Evolutionary conservation across 1,140 invertebrate genomes (phyloP), one percentile per base, ranked within the genome.

Genomic region (Eriosoma lanigerum): DNA sequence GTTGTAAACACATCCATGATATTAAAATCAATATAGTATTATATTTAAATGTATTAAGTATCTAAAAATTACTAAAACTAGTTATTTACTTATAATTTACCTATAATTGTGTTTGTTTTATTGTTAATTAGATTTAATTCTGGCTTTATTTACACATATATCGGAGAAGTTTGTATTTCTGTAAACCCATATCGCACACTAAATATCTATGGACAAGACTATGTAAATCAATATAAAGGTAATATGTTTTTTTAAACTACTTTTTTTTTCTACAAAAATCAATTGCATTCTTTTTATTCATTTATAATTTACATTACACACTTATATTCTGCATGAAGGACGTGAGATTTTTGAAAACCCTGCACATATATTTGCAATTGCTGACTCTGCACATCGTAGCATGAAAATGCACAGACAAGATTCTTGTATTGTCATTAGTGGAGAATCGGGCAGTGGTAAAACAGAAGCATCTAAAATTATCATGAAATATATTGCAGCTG

Each of bases 381-480:
- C 96, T 0, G 96, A 98, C 84, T 90, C 92, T 2, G 96, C 96
- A n/a, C 96, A 98, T 86, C 91, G 92, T 86, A 92, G 93, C 73
- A 93, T 98, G 88, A 93, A 96, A 85, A 91, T 96, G 84, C 91
- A 91, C 84, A 92, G 94, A 26, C 90, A 91, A 83, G 96, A 98
- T 86, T 97, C 96, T 10, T 98, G 96, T 85, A 97, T 98, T 81
- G 93, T 98, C 6, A 98, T 98, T 86, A 93, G 95, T 76, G 96
- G 97, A 9, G 97, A 99, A 86, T 97, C 95, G 9, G 96, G 97
- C 8, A 92, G 95, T 44, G 97, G 97, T 48, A 98, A 99, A 87
- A 98, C 97, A 12, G 97, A 98, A 87, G 96, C 96, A 0, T 98
- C 96, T 38, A 99, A 99, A 89, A 98, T 98, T 83, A 98, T 99